Percentiles rank a stretch among this genome's conserved stretches.
phyloP scores from a whole-genome alignment of 2,113 vertebrate species.

The Anarhynchus alexandrinus region DNA sequence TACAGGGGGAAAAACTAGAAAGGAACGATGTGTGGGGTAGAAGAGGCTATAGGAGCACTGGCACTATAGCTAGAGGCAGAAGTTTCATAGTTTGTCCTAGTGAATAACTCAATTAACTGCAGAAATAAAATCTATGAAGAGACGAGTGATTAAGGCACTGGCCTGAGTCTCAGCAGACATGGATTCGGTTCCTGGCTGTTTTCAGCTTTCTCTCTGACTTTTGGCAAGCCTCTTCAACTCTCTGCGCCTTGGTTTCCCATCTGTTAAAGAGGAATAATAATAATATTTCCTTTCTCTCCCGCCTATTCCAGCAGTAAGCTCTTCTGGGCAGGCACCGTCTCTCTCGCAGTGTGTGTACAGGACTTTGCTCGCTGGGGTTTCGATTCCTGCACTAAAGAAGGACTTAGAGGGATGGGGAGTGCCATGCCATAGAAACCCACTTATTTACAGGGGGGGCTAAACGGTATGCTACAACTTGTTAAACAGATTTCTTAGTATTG shows the following conservation, averaged over 20 bases:
- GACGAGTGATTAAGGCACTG: slow-evolving; percentile 13
- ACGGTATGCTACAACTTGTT: neutral
- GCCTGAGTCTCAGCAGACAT: slow-evolving; percentile 38
- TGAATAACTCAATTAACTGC: slow-evolving; percentile 16
- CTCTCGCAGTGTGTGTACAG: neutral
- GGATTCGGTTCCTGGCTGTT: slow-evolving; percentile 5
- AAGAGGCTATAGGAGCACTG: neutral
- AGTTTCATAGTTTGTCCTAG: neutral
- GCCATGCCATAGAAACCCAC: neutral
- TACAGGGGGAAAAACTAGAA: fast-evolving
- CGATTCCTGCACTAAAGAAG: neutral
- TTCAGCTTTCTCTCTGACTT: slow-evolving; percentile 44
- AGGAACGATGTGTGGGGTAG: neutral
- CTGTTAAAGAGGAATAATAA: slow-evolving; percentile 53
- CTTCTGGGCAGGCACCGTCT: neutral
- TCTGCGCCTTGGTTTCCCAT: slow-evolving; percentile 24
- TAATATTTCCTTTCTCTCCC: slow-evolving; percentile 46
- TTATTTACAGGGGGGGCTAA: neutral
- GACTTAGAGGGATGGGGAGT: neutral
- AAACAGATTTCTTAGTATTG: neutral
- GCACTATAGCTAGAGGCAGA: neutral
- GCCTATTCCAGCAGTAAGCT: neutral
- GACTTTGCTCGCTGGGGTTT: neutral
- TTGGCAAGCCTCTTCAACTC: slow-evolving; percentile 39
- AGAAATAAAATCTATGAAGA: slow-evolving; percentile 35